A percentile compares a stretch with the other conserved stretches of the same genome.
These are phyloP conservation scores for Cinclus mexicanus DNA, from an alignment of 2,113 vertebrate species.

Conservation along the genomic window DNA sequence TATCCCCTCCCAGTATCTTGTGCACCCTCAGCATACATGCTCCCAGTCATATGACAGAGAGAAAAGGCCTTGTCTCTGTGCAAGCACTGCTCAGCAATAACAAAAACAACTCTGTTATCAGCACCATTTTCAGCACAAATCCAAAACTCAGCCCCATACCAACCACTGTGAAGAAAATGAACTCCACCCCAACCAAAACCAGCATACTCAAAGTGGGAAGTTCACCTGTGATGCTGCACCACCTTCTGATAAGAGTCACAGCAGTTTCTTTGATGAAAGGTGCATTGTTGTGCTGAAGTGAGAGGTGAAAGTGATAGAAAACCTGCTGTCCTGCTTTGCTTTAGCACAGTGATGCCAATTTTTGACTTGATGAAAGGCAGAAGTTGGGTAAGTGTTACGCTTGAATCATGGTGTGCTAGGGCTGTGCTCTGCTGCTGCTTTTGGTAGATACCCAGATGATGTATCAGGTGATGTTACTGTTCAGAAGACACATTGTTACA, in stretches of 20 bases:
- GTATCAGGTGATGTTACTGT: accelerated
- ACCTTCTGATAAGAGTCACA: neutral
- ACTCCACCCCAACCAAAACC: neutral
- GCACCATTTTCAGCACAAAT: neutral
- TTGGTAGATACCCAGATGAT: neutral
- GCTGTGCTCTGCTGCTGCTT: neutral
- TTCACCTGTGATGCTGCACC: accelerated
- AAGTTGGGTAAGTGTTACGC: neutral
- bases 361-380: neutral
- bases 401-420: neutral
- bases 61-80: neutral
- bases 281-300: neutral
- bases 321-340: neutral
- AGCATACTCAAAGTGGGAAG: neutral
- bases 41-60: accelerated
- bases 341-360: neutral
- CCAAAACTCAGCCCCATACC: neutral
- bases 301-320: neutral
- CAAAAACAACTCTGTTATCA: neutral
- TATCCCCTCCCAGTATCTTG: neutral
- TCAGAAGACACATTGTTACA: neutral
- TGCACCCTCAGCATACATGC: neutral
- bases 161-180: neutral
- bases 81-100: neutral
- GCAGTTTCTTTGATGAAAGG: neutral